Conservation (phyloP, 2,113 vertebrate genomes). For the Abramis brama region DNA sequence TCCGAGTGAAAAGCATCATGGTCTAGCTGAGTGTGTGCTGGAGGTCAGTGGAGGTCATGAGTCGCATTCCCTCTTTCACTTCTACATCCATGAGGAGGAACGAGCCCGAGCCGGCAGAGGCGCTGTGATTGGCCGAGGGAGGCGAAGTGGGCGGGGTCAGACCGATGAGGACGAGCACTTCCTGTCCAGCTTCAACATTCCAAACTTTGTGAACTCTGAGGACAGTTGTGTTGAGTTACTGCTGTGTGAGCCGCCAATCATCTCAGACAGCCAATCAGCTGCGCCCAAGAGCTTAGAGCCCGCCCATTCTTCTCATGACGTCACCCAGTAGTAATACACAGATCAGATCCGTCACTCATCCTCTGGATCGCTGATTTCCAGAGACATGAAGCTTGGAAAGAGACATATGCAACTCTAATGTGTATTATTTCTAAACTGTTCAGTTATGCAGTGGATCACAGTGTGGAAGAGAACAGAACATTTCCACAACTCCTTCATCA, state of each 20-base stretch:
- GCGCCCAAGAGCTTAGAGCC: constrained; percentile 13
- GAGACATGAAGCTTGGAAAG: no score
- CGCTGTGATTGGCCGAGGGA: neutral
- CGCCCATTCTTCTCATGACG: neutral
- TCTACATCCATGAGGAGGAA: constrained; percentile 81
- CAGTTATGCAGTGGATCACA: no score
- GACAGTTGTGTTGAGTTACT: constrained; percentile 51
- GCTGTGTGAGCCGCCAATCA: constrained; percentile 76
- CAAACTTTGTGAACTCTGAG: constrained; percentile 83
- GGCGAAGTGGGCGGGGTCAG: neutral
- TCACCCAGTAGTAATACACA: neutral
- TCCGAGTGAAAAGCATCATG: constrained; percentile 9
- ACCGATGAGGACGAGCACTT: constrained; percentile 67
- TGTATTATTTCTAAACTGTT: no score
- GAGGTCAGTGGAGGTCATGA: constrained; percentile 69
- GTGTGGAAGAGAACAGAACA: no score
- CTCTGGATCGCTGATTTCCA: no score
- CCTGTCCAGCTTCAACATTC: constrained; percentile 81
- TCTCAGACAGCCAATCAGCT: constrained; percentile 72
- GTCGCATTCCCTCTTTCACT: constrained; percentile 82
- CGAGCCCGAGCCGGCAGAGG: constrained; percentile 39
- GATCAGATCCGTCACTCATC: neutral
- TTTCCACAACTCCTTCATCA: no score
- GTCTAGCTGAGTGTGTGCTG: constrained; percentile 66
- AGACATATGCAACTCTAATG: no score